Evolutionary conservation across 2,888 invertebrate species (phyloP), one percentile per base, ranked within the genome.

Genomic region (Toxonevra muliebris): DNA sequence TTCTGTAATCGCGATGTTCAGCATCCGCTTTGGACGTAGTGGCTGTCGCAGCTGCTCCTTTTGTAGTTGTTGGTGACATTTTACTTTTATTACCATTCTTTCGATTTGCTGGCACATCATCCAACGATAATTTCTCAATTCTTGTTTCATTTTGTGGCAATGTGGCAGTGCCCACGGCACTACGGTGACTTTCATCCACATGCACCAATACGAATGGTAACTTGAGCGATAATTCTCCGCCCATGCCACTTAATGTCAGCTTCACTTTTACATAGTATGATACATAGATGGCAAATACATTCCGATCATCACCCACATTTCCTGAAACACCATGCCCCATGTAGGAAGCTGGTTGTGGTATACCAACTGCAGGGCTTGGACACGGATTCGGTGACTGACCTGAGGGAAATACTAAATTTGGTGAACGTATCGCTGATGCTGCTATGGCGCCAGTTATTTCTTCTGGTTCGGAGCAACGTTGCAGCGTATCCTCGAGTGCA

Each of bases 201-300:
- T 94, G 93, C 83, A 93, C 92, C 19, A 94, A 84, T 0, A 90
- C 90, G 81, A 94, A 94, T 0, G 94, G 94, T 61, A 94, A 84
- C 82, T 94, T 94, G 1, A 94, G 85, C 0, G 92, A 91, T 9
- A 94, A 85, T 69, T 92, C 92, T 1, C 93, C 93, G 0, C 93
- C 93, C 88, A 95, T 93, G 3, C 92, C 90, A 69, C 93, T 93
- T 30, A 94, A 88, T 0, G 92, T 87, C 0, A 94, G 87, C 84
- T 94, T 94, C 0, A 95, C 92, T 88, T 95, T 95, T 9, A 95
- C 94, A 81, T 95, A 95, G 82, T 95, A 95, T 0, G 94, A 94
- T 11, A 95, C 95, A 86, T 95, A 95, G 76, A 95, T 95, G 64
- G 95, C 95, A 79, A 95, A 95, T 0, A 93, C 94, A 83, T 95